Conservation (phyloP, 2,113 vertebrate genomes). For the Corythaeola cristata region DNA sequence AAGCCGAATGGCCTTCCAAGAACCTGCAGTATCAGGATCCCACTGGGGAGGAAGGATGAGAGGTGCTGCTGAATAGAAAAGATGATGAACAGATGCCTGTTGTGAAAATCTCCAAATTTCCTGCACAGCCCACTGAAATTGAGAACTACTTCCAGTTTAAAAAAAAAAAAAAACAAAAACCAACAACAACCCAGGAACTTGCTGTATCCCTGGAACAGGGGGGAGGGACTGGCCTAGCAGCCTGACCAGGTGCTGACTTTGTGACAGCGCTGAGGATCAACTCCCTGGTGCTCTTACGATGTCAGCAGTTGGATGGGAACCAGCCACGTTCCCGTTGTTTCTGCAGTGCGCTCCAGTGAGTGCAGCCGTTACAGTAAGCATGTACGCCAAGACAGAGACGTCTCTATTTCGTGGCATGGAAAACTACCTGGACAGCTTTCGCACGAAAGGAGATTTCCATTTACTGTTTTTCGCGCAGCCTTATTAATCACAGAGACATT, state of each 20-base stretch:
- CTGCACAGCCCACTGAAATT: neutral
- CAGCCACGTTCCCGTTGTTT: neutral
- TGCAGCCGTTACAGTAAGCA: neutral
- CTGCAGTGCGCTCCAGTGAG: neutral
- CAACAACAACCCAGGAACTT: neutral
- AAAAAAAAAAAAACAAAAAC: neutral
- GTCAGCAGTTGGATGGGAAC: neutral
- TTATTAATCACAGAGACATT: neutral
- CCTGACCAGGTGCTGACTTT: neutral
- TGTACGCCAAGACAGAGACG: neutral
- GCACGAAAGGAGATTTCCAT: neutral
- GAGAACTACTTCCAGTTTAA: neutral
- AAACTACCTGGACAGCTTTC: neutral
- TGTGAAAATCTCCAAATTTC: neutral
- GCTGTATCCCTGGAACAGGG: neutral
- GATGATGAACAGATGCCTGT: neutral
- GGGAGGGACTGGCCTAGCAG: neutral
- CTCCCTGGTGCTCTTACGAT: neutral
- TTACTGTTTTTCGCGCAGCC: neutral
- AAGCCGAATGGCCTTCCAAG: neutral
- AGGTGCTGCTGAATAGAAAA: neutral
- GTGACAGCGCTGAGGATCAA: neutral
- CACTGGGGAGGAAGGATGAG: neutral
- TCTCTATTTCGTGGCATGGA: neutral
- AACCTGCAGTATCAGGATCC: neutral